phyloP scores from a whole-genome alignment of 2,797 vertebrate genomes.

The Setipinna tenuifilis region DNA sequence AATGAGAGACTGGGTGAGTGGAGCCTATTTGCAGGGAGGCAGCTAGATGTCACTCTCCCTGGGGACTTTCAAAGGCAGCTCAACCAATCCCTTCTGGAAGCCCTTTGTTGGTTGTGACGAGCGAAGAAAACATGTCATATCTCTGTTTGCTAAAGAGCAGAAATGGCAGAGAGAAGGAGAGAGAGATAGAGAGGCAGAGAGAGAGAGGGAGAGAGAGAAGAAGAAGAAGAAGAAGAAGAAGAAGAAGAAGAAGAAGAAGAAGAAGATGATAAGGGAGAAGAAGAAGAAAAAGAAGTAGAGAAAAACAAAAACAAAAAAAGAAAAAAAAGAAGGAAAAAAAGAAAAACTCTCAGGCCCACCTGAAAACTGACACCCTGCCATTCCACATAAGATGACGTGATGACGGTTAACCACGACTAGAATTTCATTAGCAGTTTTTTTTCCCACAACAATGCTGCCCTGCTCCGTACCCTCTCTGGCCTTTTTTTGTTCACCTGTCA shows the following conservation, averaged over 20 bases:
- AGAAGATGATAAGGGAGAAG: not conserved
- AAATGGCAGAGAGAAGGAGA: not conserved
- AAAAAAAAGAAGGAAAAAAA: not conserved
- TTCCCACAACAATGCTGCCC: conserved; percentile 2
- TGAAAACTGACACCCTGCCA: conserved; percentile 3
- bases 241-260: not conserved
- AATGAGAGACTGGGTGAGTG: not conserved
- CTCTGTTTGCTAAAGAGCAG: conserved; percentile 20
- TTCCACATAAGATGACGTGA: conserved; percentile 20
- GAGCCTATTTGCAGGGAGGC: conserved; percentile 25
- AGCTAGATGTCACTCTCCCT: conserved; percentile 32
- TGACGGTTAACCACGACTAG: not conserved
- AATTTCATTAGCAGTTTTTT: conserved; percentile 8
- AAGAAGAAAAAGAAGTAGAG: not conserved
- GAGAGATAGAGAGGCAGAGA: not conserved
- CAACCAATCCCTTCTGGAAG: conserved; percentile 31
- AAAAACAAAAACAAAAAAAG: not conserved
- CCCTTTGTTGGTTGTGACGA: conserved; percentile 31
- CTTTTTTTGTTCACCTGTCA: conserved; percentile 45
- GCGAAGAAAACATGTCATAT: conserved; percentile 37
- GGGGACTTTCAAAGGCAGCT: conserved; percentile 29
- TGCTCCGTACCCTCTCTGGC: not conserved
- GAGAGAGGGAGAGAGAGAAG: not conserved
- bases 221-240: not conserved
- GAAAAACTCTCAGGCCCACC: not conserved